Evolutionary conservation across 2,888 invertebrate species (phyloP), one percentile per base, ranked within the genome.

Genomic region (Gerris lacustris): DNA sequence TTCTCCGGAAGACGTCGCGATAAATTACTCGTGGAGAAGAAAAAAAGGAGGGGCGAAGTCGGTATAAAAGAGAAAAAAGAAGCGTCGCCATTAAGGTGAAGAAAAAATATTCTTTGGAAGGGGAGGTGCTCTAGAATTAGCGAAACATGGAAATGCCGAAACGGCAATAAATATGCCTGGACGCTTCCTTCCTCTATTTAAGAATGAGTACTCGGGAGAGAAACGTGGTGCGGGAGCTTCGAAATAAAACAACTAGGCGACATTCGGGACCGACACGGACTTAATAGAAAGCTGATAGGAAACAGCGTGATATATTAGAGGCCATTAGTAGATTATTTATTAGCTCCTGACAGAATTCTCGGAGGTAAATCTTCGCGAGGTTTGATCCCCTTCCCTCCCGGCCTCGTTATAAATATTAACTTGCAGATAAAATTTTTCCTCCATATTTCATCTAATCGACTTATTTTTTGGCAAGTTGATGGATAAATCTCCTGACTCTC

Each of bases 91-190:
- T 73, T 73, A 73, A 69, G 44, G 66, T 43, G 69, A 62, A 64
- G 31, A 69, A 68, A 69, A 63, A 31, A 66, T 31, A 66, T 17
- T 31, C 18, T 31, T 17, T n/a, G 67, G 18, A 45, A n/a, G 44
- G n/a, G 66, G 45, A 44, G 63, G 43, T 64, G 45, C 45, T 66
- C 71, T 71, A 69, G 71, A 73, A 73, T 73, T 73, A 73, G 73
- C 68, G 69, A 73, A 73, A 73, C 73, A 73, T 73, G 72, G 73
- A 71, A 71, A 71, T 71, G 67, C 68, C 68, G 72, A 66, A 63
- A 45, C 17, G 18, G 69, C 71, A 55, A 71, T 71, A 71, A 71
- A 71, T 63, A 71, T 71, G 71, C 63, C 71, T 66, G 43, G 18
- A 31, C 18, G 15, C 62, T 73, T 72, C 72, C 73, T 70, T 72